Evolutionary conservation across 2,888 invertebrate species (phyloP), one percentile per base, ranked within the genome.

Genomic region (Tinea trinotella): DNA sequence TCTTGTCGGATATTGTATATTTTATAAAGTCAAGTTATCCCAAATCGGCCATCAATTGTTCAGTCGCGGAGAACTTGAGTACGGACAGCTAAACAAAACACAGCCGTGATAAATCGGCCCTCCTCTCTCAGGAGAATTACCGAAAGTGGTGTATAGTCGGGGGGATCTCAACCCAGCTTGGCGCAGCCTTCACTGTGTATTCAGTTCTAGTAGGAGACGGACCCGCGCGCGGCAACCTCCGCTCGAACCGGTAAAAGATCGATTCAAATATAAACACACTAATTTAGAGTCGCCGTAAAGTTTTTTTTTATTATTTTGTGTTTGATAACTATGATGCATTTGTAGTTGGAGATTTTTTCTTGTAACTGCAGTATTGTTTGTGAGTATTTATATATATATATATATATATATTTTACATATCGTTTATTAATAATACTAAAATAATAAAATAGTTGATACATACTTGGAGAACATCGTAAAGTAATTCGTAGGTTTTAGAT

Each of bases 131-230:
- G 79, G 82, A 79, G 74, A 71, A 71, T 67, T 70, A 73, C 76
- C 74, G 76, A 83, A 80, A 82, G 82, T 79, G 74, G 76, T 76
- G 74, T 76, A 76, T 74, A 74, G 40, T 6, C 15, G 71, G 67
- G 76, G 76, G 76, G 79, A 74, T 69, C 68, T 61, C 64, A 61
- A 66, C 68, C 72, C 72, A 69, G 70, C 62, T 63, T 64, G 64
- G 62, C 19, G n/a, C 19, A 19, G 18, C 19, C 18, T 19, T 46
- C 46, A 19, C 46, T 46, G 46, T 46, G 46, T 19, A 46, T 19
- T 19, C 46, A 19, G 46, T 19, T 46, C 18, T 19, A 6, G n/a
- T 15, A 15, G 6, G 40, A 40, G 40, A 15, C 46, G 46, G 46
- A 19, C 46, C 10, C 46, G 46, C 46, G 46, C 46, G 46, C 19